Evolutionary conservation across 1,140 invertebrate genomes (phyloP).

Genomic region (Periplaneta americana): DNA sequence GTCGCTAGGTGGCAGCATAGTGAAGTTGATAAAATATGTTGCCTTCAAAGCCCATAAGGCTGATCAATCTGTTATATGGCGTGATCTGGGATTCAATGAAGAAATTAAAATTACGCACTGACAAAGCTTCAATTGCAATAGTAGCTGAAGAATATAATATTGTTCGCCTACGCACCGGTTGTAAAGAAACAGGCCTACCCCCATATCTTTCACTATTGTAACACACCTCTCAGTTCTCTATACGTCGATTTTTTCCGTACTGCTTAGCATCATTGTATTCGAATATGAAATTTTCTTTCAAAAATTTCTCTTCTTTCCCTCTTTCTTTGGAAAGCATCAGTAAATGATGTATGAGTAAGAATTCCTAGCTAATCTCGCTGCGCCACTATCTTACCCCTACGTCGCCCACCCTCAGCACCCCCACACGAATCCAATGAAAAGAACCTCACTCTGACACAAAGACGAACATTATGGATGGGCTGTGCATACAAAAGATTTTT

Average conservation of each 20-base stretch:
- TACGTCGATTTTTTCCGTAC: neutral
- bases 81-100: too few species aligned
- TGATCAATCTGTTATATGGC: too few species aligned
- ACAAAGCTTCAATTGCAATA: too few species aligned
- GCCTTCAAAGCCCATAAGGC: too few species aligned
- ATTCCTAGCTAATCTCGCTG: neutral
- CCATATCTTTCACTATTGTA: neutral
- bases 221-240: neutral
- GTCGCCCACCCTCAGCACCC: neutral
- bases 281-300: neutral
- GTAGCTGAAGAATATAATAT: too few species aligned
- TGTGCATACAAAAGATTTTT: neutral
- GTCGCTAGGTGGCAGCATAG: too few species aligned
- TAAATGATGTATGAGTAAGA: neutral
- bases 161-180: too few species aligned
- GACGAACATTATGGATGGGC: neutral
- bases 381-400: neutral
- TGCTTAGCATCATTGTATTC: neutral
- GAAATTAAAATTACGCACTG: too few species aligned
- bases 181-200: too few species aligned
- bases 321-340: neutral
- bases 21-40: too few species aligned
- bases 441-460: neutral
- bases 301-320: neutral
- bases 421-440: too few species aligned